Base-by-base conservation (phyloP, 30 jellyfish, hydroid and myxozoan genomes). In the Aurelia sp. region DNA sequence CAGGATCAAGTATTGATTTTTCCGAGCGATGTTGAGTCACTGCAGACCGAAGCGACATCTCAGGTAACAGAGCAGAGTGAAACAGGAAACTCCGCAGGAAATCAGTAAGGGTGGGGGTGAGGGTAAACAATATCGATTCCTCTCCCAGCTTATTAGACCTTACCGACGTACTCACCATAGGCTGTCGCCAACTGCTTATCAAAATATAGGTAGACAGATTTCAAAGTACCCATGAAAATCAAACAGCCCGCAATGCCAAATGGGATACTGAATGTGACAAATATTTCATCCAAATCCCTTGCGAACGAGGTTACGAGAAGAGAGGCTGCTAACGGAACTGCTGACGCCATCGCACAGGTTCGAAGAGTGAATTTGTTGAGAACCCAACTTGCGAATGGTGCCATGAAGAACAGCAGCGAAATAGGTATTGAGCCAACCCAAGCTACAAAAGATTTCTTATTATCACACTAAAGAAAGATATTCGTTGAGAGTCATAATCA, bases 371-470 rank as follows among this genome's bases (percentile, higher is more conserved):
- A 44, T 21, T 67, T 51, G 78, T 40, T 57, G 41, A 82, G 30
- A 16, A 67, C 20, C 77, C 70, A 71, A 4, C 68, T 51, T 8
- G 78, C 76, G 52, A 68, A 13, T 48, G 85, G 85, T 51, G 92
- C 92, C 69, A 67, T 13, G 48, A 57, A 18, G 55, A 21, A 27
- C 70, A 82, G 17, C 35, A 82, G 62, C 50, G 92, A 18, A 71
- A 82, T 33, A 10, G 92, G 78, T 6, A 82, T 67, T 3, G 92
- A 67, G 13, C 92, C 84, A 53, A 82, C 85, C 92, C 92, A 82
- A 15, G 92, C 92, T 82, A 33, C 16, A 67, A 68, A 30, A 44
- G 20, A 62, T 44, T 44, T 44, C 55, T 44, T 44, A 13, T 44
- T 0, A 44, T 44, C 55, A 44, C 55, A 44, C 55, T 44, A 44